Percentiles rank a stretch among this genome's conserved stretches.
phyloP scores from a whole-genome alignment of 2,888 invertebrate genomes.

The Ichneumoninae sp. region DNA sequence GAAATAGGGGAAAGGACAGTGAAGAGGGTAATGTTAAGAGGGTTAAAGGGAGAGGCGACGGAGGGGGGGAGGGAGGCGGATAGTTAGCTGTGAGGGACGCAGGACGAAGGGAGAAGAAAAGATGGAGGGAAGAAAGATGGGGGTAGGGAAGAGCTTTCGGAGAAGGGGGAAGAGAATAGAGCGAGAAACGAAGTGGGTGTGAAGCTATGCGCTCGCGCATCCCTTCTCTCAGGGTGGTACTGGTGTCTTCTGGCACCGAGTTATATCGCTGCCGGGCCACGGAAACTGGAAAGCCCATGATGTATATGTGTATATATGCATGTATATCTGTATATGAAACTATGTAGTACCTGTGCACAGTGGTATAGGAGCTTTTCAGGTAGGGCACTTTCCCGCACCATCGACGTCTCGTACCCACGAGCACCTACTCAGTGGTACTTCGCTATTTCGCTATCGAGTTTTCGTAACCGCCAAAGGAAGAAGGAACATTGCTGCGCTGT shows the following conservation, averaged over 20 bases:
- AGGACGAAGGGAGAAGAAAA: constrained; percentile 40
- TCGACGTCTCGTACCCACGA: constrained; percentile 62
- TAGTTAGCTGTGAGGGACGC: constrained; percentile 46
- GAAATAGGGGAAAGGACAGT: constrained; percentile 41
- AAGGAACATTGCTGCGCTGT: constrained; percentile 41
- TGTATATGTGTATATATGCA: constrained; percentile 28
- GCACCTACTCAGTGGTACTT: constrained; percentile 66
- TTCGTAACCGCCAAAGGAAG: constrained; percentile 64
- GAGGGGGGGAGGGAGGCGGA: constrained; percentile 43
- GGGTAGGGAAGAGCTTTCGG: constrained; percentile 18
- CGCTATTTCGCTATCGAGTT: constrained; percentile 65
- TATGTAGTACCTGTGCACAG: constrained; percentile 40
- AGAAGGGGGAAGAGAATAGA: constrained; percentile 8
- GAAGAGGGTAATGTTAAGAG: constrained; percentile 53
- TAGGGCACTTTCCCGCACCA: constrained; percentile 64
- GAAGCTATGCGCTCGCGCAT: constrained; percentile 70
- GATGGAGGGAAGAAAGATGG: constrained; percentile 32
- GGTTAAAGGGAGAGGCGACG: constrained; percentile 22
- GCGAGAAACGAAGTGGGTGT: constrained; percentile 57
- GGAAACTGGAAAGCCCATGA: constrained; percentile 28
- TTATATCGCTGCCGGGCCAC: constrained; percentile 55
- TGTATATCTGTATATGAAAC: constrained; percentile 24
- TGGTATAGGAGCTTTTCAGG: constrained; percentile 63
- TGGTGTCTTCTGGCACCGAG: constrained; percentile 61
- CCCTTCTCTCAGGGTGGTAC: constrained; percentile 54